Base-by-base conservation (phyloP, 2,888 invertebrate genomes). In the Asteroscopus sphinx region DNA sequence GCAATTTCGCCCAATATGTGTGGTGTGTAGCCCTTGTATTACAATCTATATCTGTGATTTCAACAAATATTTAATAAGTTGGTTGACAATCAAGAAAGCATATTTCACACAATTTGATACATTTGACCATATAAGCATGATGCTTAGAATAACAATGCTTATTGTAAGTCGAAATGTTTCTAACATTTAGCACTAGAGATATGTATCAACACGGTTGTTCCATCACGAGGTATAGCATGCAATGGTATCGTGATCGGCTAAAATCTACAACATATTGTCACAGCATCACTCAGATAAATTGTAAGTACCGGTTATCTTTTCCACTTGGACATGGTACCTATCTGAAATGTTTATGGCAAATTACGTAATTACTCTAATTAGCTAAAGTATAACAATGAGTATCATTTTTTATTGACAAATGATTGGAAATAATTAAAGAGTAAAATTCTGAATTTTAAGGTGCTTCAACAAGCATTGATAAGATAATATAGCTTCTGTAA, bases 221-320 rank as follows among this genome's bases (percentile, higher is more conserved):
- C 21, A 21, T 21, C 21, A 21, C 21, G 21, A 21, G 21, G 21
- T 21, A 28, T 16, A 36, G 9, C 75, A 74, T 53, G 63, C 17
- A 36, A 30, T n/a, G 11, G 21, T 32, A 36, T 42, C 59, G 49
- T 70, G 71, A 55, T 16, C 16, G 15, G 41, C 56, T 13, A 46
- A 55, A 59, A 52, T 53, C 17, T 61, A 41, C 42, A 48, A 45
- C 21, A 37, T 52, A 58, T 39, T 54, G 64, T 56, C 53, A 47
- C 39, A n/a, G n/a, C n/a, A 48, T 54, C 26, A 15, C 28, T 61
- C 35, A 58, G 49, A 53, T 56, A 68, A 61, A 61, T 39, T 13
- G 33, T 44, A n/a, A n/a, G n/a, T n/a, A 21, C 56, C 28, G 26
- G 42, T 55, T 51, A 71, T 71, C 42, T 68, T 37, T 48, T 13